Conservation (phyloP, 1,140 invertebrate species). For the Notospermus geniculatus region DNA sequence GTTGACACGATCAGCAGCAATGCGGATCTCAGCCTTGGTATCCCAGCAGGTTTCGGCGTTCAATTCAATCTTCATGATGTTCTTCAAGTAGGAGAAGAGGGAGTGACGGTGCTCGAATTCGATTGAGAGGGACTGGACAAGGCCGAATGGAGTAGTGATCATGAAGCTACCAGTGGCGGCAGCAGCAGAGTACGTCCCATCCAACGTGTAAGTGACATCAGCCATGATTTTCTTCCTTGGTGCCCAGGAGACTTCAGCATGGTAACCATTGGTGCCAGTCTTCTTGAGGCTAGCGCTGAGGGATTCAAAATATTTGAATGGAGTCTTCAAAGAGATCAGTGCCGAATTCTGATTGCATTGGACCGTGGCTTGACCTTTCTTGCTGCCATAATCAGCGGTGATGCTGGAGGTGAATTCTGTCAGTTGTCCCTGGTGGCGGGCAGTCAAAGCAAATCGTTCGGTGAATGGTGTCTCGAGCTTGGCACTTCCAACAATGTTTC, state of each 20-base stretch:
- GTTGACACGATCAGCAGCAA: not conserved
- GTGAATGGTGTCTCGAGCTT: too few species aligned
- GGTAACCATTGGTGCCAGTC: not conserved
- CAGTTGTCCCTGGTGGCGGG: constrained; percentile 1
- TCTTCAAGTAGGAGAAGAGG: not conserved
- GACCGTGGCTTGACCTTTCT: too few species aligned
- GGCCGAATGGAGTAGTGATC: not conserved
- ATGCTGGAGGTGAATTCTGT: constrained; percentile 1
- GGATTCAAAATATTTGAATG: too few species aligned
- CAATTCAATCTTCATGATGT: not conserved
- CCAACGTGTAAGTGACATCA: not conserved
- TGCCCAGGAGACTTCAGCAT: constrained; percentile 4
- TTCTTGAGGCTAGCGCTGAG: too few species aligned
- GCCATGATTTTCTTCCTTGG: constrained; percentile 2
- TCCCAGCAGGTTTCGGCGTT: not conserved
- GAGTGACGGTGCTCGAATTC: not conserved
- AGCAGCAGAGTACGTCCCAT: not conserved
- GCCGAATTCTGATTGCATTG: too few species aligned
- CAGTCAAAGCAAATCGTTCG: not conserved
- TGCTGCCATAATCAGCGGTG: too few species aligned
- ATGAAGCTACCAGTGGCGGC: not conserved
- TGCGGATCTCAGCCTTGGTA: not conserved
- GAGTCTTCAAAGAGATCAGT: too few species aligned
- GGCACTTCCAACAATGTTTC: too few species aligned
- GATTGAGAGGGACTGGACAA: not conserved